A percentile compares a stretch with the other conserved stretches of the same genome.
These are phyloP conservation scores for Caiman crocodilus DNA, from an alignment of 2,797 vertebrate genomes.

Conservation along the genomic window DNA sequence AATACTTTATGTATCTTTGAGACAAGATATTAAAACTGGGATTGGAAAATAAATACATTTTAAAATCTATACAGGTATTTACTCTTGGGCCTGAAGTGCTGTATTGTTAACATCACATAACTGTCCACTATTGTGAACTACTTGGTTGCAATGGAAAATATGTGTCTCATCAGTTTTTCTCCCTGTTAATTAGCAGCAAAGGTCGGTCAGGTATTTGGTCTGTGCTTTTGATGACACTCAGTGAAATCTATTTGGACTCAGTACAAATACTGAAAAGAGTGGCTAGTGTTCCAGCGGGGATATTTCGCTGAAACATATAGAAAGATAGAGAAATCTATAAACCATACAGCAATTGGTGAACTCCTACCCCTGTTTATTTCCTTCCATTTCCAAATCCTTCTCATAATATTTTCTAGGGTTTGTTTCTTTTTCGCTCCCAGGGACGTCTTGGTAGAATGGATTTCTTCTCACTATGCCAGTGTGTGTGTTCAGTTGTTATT, in stretches of 20 bases:
- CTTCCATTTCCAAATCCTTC: background rate
- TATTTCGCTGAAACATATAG: background rate
- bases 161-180: background rate
- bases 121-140: background rate
- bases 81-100: background rate
- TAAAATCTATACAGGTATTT: background rate
- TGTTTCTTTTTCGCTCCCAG: background rate
- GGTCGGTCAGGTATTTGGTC: constrained; percentile 3
- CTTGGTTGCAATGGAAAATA: background rate
- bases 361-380: background rate
- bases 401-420: background rate
- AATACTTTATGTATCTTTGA: background rate
- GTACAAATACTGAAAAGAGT: background rate
- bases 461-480: background rate
- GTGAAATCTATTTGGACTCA: background rate
- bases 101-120: background rate
- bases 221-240: background rate
- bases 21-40: background rate
- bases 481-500: background rate
- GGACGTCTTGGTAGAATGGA: background rate
- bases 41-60: background rate
- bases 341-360: background rate
- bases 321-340: background rate
- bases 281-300: background rate
- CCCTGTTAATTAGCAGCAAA: background rate